Percentiles rank a stretch among this genome's conserved stretches.
Conservation (phyloP, 92 coral and sea anemone genomes). For the Plumapathes pennacea region DNA sequence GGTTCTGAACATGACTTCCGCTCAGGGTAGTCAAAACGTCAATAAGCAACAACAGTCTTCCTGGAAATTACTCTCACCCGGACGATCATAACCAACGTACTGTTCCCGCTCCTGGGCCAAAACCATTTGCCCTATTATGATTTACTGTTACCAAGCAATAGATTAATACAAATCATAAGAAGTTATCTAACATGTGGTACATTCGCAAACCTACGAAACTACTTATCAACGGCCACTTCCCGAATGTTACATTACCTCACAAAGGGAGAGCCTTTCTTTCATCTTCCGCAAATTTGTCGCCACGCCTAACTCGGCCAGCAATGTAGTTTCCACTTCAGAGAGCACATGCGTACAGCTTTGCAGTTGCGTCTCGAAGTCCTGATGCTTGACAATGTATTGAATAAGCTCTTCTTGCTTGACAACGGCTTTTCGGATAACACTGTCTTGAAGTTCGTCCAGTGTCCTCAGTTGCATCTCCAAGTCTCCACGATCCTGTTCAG, state of each 20-base stretch:
- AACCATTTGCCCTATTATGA: too few species aligned
- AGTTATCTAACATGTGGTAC: too few species aligned
- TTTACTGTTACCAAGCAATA: too few species aligned
- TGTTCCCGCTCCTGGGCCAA: too few species aligned
- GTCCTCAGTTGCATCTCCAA: constrained; percentile 59
- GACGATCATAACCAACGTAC: too few species aligned
- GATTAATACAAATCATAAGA: too few species aligned
- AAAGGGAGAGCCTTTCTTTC: constrained; percentile 76
- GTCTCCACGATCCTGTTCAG: constrained; percentile 58
- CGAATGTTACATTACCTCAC: constrained; percentile 72
- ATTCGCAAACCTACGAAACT: too few species aligned
- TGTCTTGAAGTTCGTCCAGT: constrained; percentile 57
- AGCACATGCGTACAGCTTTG: constrained; percentile 78
- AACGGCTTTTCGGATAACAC: constrained; percentile 70
- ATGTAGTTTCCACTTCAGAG: constrained; percentile 66
- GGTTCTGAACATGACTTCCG: too few species aligned
- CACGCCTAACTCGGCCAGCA: constrained; percentile 48
- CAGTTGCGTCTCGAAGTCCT: constrained; percentile 84
- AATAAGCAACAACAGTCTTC: too few species aligned
- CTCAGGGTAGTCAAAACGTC: too few species aligned
- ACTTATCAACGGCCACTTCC: too few species aligned
- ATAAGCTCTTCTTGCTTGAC: constrained; percentile 78
- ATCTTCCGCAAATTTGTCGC: constrained; percentile 55
- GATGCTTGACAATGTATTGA: constrained; percentile 74
- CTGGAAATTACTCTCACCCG: too few species aligned